Evolutionary conservation across 2,797 vertebrate genomes (phyloP).

Genomic region (Ambastaia sidthimunki): DNA sequence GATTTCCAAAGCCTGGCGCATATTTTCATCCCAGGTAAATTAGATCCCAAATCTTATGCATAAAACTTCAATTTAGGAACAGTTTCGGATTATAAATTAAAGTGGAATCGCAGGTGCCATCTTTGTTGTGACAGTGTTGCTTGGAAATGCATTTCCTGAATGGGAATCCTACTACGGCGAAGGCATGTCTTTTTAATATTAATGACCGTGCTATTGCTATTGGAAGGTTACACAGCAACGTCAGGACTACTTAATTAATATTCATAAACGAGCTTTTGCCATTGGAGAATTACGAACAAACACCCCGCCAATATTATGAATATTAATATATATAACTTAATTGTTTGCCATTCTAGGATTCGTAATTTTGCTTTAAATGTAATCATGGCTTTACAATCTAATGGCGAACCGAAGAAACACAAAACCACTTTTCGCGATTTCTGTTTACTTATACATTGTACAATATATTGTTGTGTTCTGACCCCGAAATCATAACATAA

Average conservation of each 20-base stretch:
- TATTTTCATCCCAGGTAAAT: not conserved
- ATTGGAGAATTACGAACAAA: not conserved
- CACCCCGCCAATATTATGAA: not conserved
- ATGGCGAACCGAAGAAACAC: not conserved
- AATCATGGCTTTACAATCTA: not conserved
- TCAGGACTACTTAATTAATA: not conserved
- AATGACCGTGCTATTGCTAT: not conserved
- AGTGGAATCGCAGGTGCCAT: not conserved
- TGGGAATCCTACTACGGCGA: not conserved
- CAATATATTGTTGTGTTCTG: too few species aligned
- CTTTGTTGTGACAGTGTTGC: conserved; percentile 20
- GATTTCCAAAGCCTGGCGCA: not conserved
- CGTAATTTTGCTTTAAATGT: too few species aligned
- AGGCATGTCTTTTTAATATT: conserved; percentile 1
- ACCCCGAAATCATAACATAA: too few species aligned
- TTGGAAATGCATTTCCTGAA: conserved; percentile 45
- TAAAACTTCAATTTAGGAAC: not conserved
- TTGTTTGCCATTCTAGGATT: not conserved
- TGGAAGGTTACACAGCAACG: not conserved
- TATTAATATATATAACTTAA: too few species aligned
- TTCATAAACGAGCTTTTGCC: not conserved
- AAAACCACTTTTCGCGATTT: not conserved
- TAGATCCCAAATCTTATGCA: not conserved
- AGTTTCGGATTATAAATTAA: not conserved
- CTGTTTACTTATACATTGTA: too few species aligned